Base-by-base conservation (phyloP, 1,140 invertebrate species). In the Hyles euphorbiae region DNA sequence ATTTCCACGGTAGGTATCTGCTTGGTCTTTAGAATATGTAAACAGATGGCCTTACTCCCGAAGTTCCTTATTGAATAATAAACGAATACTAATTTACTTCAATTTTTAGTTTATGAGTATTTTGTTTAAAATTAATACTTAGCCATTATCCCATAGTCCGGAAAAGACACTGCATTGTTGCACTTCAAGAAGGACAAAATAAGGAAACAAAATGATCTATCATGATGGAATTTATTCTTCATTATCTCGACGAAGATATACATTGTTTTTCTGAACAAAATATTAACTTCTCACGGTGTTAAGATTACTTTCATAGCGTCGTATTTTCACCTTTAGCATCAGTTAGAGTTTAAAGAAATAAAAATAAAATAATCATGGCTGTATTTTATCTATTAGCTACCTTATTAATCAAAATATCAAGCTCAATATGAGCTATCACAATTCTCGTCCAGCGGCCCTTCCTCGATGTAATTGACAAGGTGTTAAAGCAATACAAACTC, bases 371-470 rank as follows among this genome's bases (percentile, higher is more conserved):
- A 72, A 75, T 68, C 69, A 87, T 87, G 86, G 83, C 83, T 83
- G 72, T 70, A 74, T 87, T 83, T 72, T 83, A 88, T 74, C 73
- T 84, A 83, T 72, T 69, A 78, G 67, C 76, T 83, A 86, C 70
- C 66, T 76, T 80, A 76, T 81, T 83, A 77, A 74, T 76, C 76
- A 78, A 77, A 84, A 85, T 82, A 87, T 83, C 81, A 73, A 70
- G 83, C 86, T 88, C 86, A 88, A 88, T 87, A 88, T 86, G 86
- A 88, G 86, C 83, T 87, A 87, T 83, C 70, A 75, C 69, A 76
- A 85, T 84, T 84, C 73, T 86, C 81, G 74, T 74, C 82, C 78
- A 34, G 45, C 74, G 75, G 80, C 73, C 83, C 73, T 72, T 79
- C 64, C 77, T 66, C 77, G 74, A 77, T 74, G 55, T 82, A 78